Base-by-base conservation (phyloP, 2,888 invertebrate genomes). In the Diarsia rubi region DNA sequence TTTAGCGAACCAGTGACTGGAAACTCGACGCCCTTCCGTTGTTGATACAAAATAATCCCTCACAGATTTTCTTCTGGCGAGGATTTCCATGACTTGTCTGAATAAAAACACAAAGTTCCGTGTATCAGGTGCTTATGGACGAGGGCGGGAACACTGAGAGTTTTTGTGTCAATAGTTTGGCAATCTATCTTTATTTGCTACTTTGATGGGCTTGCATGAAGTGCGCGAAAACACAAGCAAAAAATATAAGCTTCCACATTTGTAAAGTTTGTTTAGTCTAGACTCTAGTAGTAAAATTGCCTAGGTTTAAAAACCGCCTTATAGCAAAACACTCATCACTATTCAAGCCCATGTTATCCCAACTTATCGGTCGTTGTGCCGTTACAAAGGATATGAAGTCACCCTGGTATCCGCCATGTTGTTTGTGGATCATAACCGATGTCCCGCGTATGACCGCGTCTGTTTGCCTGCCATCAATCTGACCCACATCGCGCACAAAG, bases 401-500 rank as follows among this genome's bases (percentile, higher is more conserved):
- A 45, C 27, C 14, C 24, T 16, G 19, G 24, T 14, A 73, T 19
- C 68, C 59, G 37, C 47, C 67, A 31, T 83, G 67, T 85, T 83
- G 69, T 85, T 73, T 85, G 85, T 60, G 27, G 72, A 69, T 66
- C 78, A 85, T 82, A 85, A 73, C 82, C 21, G 75, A 62, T 31
- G 16, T 19, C 45, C 59, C 66, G 44, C 70, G 54, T 69, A 19
- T 62, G 62, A 64, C 24, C 75, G 74, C 27, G 81, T 31, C 45
- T 84, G 85, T 75, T 70, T 77, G 81, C 71, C 24, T 12, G 68
- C 60, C 67, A 84, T 84, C 86, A 81, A 77, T 78, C 81, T 73
- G 85, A 84, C 86, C 86, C 70, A 84, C 68, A 75, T 84, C 45
- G 21, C 37, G 19, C 27, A 75, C 71, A 84, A 84, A 69, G 27